These are phyloP conservation scores for Scomber colias DNA, from an alignment of 2,113 vertebrate genomes.

Conservation along the genomic window DNA sequence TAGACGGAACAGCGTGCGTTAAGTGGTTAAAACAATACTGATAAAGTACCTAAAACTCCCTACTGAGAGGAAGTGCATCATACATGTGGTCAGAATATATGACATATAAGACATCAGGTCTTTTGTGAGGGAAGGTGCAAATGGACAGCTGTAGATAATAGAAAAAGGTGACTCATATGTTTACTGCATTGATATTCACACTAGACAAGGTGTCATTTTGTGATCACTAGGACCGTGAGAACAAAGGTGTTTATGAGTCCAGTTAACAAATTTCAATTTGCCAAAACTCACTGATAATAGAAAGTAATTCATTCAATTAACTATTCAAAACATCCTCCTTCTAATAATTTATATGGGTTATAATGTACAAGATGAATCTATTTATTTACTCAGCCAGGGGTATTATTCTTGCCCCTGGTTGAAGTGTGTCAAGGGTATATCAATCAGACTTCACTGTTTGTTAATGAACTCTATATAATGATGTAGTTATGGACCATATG, in stretches of 20 bases:
- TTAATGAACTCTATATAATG: slow-evolving; percentile 1
- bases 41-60: too few relatives aligned
- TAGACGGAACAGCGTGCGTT: too few relatives aligned
- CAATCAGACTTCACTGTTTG: neutral
- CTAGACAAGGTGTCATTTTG: too few relatives aligned
- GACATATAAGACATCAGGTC: too few relatives aligned
- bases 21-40: neutral
- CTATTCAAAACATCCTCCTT: slow-evolving; percentile 7
- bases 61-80: too few relatives aligned
- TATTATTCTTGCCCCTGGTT: slow-evolving; percentile 14
- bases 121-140: too few relatives aligned
- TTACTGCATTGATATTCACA: too few relatives aligned
- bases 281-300: too few relatives aligned
- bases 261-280: too few relatives aligned
- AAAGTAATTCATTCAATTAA: neutral
- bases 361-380: slow-evolving; percentile 1
- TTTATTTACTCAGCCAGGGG: neutral
- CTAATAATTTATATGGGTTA: slow-evolving; percentile 40
- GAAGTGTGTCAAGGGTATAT: slow-evolving; percentile 29
- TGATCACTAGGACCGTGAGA: neutral
- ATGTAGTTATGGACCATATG: slow-evolving; percentile 1
- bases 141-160: too few relatives aligned
- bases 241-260: neutral
- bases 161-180: too few relatives aligned
- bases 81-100: too few relatives aligned